A percentile compares a stretch with the other conserved stretches of the same genome.
Evolutionary conservation across 2,797 vertebrate genomes (phyloP).

Genomic region (Falco berigora): DNA sequence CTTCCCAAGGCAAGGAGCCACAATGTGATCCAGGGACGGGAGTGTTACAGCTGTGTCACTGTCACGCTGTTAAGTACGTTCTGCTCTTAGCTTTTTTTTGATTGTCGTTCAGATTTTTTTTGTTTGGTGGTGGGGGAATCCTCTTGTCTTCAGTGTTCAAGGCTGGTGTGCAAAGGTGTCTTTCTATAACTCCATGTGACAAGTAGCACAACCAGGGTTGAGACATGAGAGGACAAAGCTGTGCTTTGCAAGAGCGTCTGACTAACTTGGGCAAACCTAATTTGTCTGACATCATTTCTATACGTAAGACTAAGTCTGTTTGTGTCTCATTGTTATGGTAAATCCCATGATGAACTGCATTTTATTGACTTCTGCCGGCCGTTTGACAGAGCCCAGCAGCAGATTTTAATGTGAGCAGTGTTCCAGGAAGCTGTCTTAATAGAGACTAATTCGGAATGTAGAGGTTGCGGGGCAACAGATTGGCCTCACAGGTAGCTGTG

Average conservation of each 20-base stretch:
- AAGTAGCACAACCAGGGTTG: neutral
- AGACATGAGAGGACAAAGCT: neutral
- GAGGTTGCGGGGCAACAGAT: neutral
- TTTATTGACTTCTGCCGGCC: neutral
- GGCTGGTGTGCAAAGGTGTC: neutral
- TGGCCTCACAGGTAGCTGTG: neutral
- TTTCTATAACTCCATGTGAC: neutral
- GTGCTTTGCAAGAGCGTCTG: neutral
- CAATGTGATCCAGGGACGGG: fast-evolving
- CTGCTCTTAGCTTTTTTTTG: neutral
- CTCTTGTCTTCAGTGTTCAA: neutral
- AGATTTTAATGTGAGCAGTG: neutral
- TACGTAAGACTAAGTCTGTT: neutral
- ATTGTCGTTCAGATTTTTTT: fast-evolving
- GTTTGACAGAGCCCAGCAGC: neutral
- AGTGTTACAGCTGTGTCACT: neutral
- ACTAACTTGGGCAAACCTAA: neutral
- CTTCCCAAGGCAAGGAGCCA: neutral
- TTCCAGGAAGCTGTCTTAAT: neutral
- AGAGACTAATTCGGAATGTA: neutral
- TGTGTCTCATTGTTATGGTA: neutral
- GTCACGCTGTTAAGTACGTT: neutral
- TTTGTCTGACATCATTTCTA: constrained; percentile 2
- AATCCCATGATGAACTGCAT: neutral
- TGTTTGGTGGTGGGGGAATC: neutral